Base-by-base conservation (phyloP, 2,113 vertebrate genomes). In the Caretta caretta region DNA sequence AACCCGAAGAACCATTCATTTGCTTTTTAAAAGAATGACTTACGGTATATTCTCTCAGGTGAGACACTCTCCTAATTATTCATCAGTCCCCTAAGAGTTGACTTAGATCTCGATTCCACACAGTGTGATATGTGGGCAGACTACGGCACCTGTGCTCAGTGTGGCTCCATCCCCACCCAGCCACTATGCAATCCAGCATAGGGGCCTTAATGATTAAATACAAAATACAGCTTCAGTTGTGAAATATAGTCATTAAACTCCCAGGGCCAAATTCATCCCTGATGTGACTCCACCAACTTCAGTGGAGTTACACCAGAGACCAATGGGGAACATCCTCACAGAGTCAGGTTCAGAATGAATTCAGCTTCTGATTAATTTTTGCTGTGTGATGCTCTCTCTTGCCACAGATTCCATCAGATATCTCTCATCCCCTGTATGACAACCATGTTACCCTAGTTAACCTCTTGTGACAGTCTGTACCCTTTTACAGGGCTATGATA, bases 191-290 rank as follows among this genome's bases (percentile, higher is more conserved):
- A 31, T 7, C 59, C 46, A 82, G 5, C 11, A 31, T 88, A 84
- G 85, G 38, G 7, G 8, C 46, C 82, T 31, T 31, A 69, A 25
- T 5, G 53, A 19, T 4, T 25, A 8, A 83, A 87, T n/a, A 16
- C 65, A 78, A 90, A 86, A 42, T n/a, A 82, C 84, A 90, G 46
- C 54, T 83, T 57, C 76, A 16, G 19, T 75, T 22, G 56, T 20
- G 24, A 51, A 79, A 83, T 0, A 0, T 13, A 42, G 50, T 80
- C 11, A 13, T 0, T 0, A 48, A 83, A 75, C 0, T 1, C 24
- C 50, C 27, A 11, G 14, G 14, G 14, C 50, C 35, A 20, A 42
- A 86, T 1, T 13, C 85, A 72, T 27, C 38, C 48, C n/a, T 83
- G 54, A 38, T 0, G 0, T 56, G 82, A 10, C 12, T 1, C 31